Evolutionary conservation across 2,797 vertebrate species (phyloP).

Genomic region (Discoglossus pictus): DNA sequence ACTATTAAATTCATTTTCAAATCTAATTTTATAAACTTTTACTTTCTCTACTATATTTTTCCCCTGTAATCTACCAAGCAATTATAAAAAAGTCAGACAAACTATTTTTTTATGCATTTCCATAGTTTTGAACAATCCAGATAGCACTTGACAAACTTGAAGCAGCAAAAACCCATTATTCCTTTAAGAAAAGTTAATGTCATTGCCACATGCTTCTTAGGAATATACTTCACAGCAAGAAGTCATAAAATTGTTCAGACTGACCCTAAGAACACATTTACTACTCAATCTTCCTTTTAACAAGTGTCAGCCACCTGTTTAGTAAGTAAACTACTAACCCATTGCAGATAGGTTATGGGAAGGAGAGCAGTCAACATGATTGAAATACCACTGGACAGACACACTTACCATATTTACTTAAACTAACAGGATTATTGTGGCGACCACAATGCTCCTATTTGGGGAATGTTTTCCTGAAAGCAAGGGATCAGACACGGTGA

Average conservation of each 20-base stretch:
- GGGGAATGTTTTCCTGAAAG: no score
- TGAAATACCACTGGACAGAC: background rate
- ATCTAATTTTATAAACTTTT: no score
- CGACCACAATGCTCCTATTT: background rate
- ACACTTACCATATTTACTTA: constrained; percentile 6
- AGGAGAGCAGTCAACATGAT: background rate
- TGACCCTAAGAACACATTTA: constrained; percentile 6
- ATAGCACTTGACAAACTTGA: constrained; percentile 33
- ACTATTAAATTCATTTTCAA: no score
- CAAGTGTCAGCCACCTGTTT: constrained; percentile 28
- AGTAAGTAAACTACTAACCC: background rate
- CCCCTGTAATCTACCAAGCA: no score
- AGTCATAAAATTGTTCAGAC: constrained; percentile 16
- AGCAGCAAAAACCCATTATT: constrained; percentile 48
- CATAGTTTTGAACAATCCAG: constrained; percentile 31
- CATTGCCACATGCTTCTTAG: constrained; percentile 36
- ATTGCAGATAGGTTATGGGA: background rate
- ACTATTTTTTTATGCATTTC: no score
- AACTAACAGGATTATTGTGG: background rate
- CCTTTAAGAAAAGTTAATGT: constrained; percentile 16
- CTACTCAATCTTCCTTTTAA: constrained; percentile 18
- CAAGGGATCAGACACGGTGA: no score
- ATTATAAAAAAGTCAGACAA: no score
- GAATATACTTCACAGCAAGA: constrained; percentile 22
- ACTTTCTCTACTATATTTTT: no score